phyloP scores from a whole-genome alignment of 2,113 vertebrate species.

The Leptosomus discolor region DNA sequence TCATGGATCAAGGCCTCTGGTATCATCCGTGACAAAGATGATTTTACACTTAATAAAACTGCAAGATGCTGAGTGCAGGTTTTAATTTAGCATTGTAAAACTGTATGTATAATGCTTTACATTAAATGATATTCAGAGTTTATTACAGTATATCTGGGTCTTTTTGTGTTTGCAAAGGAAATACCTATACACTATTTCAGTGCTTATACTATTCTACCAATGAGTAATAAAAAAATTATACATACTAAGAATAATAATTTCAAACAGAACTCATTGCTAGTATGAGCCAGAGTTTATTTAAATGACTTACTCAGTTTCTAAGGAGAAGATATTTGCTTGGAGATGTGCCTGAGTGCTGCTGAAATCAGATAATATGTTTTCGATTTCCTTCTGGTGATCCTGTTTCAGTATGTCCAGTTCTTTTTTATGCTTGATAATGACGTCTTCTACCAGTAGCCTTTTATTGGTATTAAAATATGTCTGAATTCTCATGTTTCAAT shows the following conservation, averaged over 20 bases:
- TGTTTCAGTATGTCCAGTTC: constrained; percentile 78
- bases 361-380: constrained; percentile 84
- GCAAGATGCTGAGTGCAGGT: not conserved
- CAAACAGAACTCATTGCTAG: not conserved
- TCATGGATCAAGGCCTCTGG: not conserved
- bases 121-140: not conserved
- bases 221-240: not conserved
- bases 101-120: not conserved
- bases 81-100: not conserved
- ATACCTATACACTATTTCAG: not conserved
- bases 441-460: constrained; percentile 72
- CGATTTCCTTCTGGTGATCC: constrained; percentile 81
- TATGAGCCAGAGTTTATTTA: not conserved
- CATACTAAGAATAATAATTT: not conserved
- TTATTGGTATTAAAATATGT: not conserved
- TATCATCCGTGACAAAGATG: not conserved
- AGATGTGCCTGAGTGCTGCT: constrained; percentile 81
- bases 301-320: constrained; percentile 84
- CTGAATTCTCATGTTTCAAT: not conserved
- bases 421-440: constrained; percentile 71
- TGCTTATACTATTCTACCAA: not conserved
- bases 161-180: not conserved
- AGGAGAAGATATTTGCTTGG: constrained; percentile 84
- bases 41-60: not conserved
- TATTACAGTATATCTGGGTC: not conserved